Percentiles rank a stretch among this genome's conserved stretches.
Evolutionary conservation across 2,113 vertebrate species (phyloP).

Genomic region (Pseudopipra pipra): DNA sequence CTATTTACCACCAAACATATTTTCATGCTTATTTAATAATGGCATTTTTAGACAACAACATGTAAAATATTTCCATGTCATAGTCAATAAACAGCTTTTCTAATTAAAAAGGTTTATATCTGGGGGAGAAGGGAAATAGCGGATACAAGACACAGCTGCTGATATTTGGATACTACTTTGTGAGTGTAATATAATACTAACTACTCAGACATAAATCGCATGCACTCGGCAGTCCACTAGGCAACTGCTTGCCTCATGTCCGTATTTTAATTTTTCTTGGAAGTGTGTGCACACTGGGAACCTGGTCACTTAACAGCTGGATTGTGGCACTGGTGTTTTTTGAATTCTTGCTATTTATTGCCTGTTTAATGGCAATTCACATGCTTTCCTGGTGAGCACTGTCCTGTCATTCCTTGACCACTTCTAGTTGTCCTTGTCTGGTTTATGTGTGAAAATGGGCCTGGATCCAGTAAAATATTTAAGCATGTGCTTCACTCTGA

Average conservation of each 20-base stretch:
- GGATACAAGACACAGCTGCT: conserved; percentile 56
- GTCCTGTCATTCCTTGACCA: background rate
- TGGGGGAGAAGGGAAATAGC: conserved; percentile 41
- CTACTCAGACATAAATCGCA: conserved; percentile 29
- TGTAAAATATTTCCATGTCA: conserved; percentile 35
- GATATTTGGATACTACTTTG: conserved; percentile 50
- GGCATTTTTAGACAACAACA: conserved; percentile 35
- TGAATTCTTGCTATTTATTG: background rate
- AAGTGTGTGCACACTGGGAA: background rate
- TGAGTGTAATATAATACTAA: conserved; percentile 53
- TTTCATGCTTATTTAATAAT: conserved; percentile 55
- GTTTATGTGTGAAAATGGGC: conserved; percentile 25
- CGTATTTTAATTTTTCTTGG: conserved; percentile 42
- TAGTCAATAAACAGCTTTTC: conserved; percentile 51
- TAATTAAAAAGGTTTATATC: conserved; percentile 65
- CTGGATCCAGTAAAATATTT: conserved; percentile 50
- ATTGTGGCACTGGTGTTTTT: background rate
- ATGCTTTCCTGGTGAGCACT: background rate
- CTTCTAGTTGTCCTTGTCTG: background rate
- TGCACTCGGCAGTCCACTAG: conserved; percentile 1
- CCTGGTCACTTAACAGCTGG: conserved; percentile 33
- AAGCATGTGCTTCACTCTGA: conserved; percentile 48
- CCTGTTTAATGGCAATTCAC: background rate
- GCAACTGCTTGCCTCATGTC: background rate
- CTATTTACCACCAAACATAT: conserved; percentile 39